Evolutionary conservation across 1,140 invertebrate genomes (phyloP), one percentile per base, ranked within the genome.

Genomic region (Pararge aegeria): DNA sequence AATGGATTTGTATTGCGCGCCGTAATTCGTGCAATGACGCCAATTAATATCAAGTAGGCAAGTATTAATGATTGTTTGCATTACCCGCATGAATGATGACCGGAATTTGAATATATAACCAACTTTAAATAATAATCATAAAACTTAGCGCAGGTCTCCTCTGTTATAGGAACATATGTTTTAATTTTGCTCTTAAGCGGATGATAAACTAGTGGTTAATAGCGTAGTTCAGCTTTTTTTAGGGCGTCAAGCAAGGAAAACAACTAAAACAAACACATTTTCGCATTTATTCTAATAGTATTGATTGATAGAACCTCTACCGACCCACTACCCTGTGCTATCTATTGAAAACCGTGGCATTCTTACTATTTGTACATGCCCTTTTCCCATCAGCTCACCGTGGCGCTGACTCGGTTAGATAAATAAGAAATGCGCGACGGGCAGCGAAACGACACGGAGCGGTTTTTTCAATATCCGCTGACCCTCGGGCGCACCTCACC

Each of bases 391-490:
- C 38, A 2, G 12, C 13, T n/a, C 42, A 15, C 51, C 48, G 21
- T 50, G 51, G 49, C 34, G 56, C 56, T 59, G 56, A 59, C 56
- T 24, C 49, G 42, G 49, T 16, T 19, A 55, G 38, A 70, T 64
- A 61, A 63, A 66, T 66, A 66, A 53, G 57, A 57, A 61, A 40
- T 40, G 21, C 40, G 52, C 51, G 51, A 34, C 13, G 49, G 12
- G 40, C 55, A 49, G 29, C 16, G 42, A 53, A 59, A 44, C 27
- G 50, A 38, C 24, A 18, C 40, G 24, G 13, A 64, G 53, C 63
- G 69, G 61, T 66, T 70, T 70, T 72, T 77, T 70, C 71, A 74
- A 77, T 77, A 77, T 70, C 64, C 66, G 66, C 52, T 67, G 74
- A 77, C 69, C 74, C 60, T 51, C 19, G 46, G 29, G 27, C 46